A percentile compares a stretch with the other conserved stretches of the same genome.
Evolutionary conservation across 2,797 vertebrate species (phyloP).

Genomic region (Sternarchorhynchus goeldii): DNA sequence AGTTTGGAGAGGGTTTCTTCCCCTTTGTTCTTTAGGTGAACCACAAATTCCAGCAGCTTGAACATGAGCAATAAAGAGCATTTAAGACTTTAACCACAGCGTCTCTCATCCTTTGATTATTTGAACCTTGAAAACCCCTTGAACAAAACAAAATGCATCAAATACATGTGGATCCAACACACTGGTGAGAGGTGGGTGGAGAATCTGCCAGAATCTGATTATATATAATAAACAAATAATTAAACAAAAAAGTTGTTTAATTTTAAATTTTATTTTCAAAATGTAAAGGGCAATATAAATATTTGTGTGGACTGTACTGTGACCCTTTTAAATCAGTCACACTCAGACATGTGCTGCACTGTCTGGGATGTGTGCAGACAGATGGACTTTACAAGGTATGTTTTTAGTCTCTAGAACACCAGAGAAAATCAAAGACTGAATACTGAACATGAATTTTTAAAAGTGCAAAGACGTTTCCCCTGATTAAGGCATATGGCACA

Average conservation of each 20-base stretch:
- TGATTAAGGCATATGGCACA: too few species aligned
- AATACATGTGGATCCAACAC: background rate
- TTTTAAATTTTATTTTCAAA: too few species aligned
- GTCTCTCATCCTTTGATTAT: background rate
- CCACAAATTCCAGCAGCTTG: constrained; percentile 81
- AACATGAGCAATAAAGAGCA: constrained; percentile 84
- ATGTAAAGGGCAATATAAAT: too few species aligned
- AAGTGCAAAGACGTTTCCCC: too few species aligned
- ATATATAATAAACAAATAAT: background rate
- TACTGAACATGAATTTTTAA: background rate
- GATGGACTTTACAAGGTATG: background rate
- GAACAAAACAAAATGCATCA: background rate
- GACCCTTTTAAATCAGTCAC: too few species aligned
- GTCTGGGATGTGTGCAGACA: too few species aligned
- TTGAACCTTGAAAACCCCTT: background rate
- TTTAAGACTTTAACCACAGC: constrained; percentile 59
- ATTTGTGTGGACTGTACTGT: too few species aligned
- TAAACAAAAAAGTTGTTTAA: too few species aligned
- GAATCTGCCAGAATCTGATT: background rate
- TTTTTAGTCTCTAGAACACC: background rate
- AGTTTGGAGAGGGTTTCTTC: constrained; percentile 65
- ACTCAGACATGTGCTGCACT: too few species aligned
- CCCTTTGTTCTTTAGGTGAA: constrained; percentile 70
- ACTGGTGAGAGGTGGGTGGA: too few species aligned
- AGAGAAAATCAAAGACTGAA: background rate